Evolutionary conservation across 2,797 vertebrate genomes (phyloP), one percentile per base, ranked within the genome.

Genomic region (Ceryle rudis): DNA sequence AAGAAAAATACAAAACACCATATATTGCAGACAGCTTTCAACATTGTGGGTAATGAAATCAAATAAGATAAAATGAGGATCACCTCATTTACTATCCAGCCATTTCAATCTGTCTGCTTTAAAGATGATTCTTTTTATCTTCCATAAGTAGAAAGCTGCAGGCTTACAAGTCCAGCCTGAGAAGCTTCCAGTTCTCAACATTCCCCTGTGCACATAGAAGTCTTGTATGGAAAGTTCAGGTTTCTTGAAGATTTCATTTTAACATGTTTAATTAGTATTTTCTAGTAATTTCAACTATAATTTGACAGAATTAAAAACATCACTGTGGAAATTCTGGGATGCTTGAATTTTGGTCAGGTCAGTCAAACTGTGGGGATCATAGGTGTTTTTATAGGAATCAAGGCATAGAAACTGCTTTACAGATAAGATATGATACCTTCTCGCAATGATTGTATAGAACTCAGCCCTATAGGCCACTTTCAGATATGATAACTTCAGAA

Each of bases 31-130:
- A 62, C 52, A 65, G 35, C 37, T 93, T 95, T 95, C 84, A 90
- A 94, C 95, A 87, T 26, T 69, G 83, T 54, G 47, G 73, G 70
- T 46, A 89, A 78, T 33, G 26, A 92, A 81, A 80, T 89, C 91
- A 96, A 95, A 74, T 10, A 85, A 96, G 92, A 96, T 89, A 96
- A 92, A 95, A 82, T 16, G 58, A 84, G 65, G 62, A 91, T 93
- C 74, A 86, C 29, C 64, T 91, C 66, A 61, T 71, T 89, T 69
- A n/a, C 65, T 73, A 74, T 31, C 67, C 87, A 74, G 71, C 20
- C 70, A 57, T 33, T 54, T 61, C 6, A 9, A 23, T 55, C 52
- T 37, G 31, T 44, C 81, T 81, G 64, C 85, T 96, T 95, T 75
- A 79, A 93, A 77, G 55, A 74, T 51, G 49, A 41, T 39, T 79